Evolutionary conservation across 2,113 vertebrate genomes (phyloP).

Genomic region (Heterochromis multidens): DNA sequence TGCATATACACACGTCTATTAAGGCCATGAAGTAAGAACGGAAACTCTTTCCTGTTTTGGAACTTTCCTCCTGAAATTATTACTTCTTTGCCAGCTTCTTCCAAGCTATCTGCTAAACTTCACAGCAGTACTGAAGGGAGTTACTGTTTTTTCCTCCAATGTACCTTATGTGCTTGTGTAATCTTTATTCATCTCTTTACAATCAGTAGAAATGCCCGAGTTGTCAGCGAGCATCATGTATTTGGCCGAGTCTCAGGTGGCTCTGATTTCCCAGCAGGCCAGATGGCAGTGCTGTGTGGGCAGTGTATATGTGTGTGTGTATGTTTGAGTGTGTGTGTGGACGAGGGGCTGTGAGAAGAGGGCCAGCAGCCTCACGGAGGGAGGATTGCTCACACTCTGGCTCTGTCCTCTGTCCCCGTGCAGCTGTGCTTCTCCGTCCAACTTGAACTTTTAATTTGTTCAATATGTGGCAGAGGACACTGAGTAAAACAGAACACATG

Average conservation of each 20-base stretch:
- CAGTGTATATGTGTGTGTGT: constrained; percentile 49
- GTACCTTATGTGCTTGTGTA: constrained; percentile 33
- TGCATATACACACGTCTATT: background rate
- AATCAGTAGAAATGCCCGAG: constrained; percentile 54
- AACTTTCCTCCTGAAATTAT: background rate
- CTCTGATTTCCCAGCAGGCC: constrained; percentile 74
- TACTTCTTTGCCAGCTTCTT: background rate
- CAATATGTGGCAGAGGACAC: constrained; percentile 62
- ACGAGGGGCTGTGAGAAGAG: constrained; percentile 53
- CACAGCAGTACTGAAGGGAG: background rate
- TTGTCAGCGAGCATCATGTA: constrained; percentile 59
- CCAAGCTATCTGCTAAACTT: background rate
- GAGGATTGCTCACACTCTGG: constrained; percentile 70
- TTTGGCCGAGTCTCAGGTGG: constrained; percentile 72
- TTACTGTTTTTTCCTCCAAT: background rate
- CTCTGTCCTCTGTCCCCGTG: constrained; percentile 50
- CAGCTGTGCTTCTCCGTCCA: constrained; percentile 67
- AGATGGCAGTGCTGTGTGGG: constrained; percentile 77
- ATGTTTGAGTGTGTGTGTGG: constrained; percentile 11
- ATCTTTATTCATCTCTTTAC: constrained; percentile 57
- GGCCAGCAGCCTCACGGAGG: constrained; percentile 54
- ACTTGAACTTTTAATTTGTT: constrained; percentile 71
- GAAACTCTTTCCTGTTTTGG: background rate
- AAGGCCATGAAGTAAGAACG: background rate
- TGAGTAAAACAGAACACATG: constrained; percentile 41